Base-by-base conservation (phyloP, 2,888 invertebrate species). In the Charanyca ferruginea region DNA sequence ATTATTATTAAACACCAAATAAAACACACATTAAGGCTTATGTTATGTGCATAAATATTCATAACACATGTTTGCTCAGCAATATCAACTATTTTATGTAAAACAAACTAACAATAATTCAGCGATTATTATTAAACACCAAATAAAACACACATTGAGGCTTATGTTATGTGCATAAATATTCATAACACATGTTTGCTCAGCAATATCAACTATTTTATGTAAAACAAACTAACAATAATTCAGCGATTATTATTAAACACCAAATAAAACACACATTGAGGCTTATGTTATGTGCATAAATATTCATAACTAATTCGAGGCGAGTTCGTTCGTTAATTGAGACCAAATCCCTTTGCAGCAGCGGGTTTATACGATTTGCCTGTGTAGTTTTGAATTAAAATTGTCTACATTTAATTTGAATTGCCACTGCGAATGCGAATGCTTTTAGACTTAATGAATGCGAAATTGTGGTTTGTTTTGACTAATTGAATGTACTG, bases 341-440 rank as follows among this genome's bases (percentile, higher is more conserved):
- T 88, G 85, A 85, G 87, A 87, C 83, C 81, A 86, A 90, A 85
- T 83, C 82, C 87, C 64, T 80, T 65, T 79, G 69, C 57, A 67
- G 63, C 55, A 51, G 44, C 38, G 61, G 48, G 73, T 73, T 80
- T 77, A 73, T 66, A 58, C 55, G 64, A 48, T 66, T 69, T 66
- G 65, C 55, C 13, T 45, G 60, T 57, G 71, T 78, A 82, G 80
- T 83, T 85, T 78, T 67, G 82, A 84, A 85, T 87, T 86, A 87
- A 89, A 89, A 72, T 70, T 51, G 49, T 64, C 45, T 47, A 59
- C 42, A 59, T 63, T 73, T 61, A 73, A 77, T 71, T 71, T 20
- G 35, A 69, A 75, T 52, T 69, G 48, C 48, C 44, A 48, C 23
- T n/a, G 62, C 54, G 48, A 79, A 61, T 68, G 49, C 44, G 52